Conservation (phyloP, 2,888 invertebrate species). For the Andrena minutula region DNA sequence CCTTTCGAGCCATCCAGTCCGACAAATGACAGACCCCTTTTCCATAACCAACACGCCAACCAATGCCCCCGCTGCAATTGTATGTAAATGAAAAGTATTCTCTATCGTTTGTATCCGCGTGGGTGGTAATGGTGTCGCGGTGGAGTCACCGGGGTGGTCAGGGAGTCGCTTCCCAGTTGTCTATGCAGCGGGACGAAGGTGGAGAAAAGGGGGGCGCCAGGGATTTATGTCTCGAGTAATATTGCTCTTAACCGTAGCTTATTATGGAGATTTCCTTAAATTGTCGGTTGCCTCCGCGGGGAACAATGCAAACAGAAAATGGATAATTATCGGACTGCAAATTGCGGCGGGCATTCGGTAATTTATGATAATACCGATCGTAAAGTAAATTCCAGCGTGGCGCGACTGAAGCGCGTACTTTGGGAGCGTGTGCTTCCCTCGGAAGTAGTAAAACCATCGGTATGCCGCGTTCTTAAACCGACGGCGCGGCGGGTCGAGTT, state of each 20-base stretch:
- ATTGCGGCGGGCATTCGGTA: constrained; percentile 64
- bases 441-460: not conserved
- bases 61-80: constrained; percentile 73
- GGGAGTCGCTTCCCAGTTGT: constrained; percentile 34
- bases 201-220: constrained; percentile 55
- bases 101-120: constrained; percentile 65
- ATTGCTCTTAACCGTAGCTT: constrained; percentile 71
- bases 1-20: constrained; percentile 13
- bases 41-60: constrained; percentile 62
- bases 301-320: constrained; percentile 80
- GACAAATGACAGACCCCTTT: constrained; percentile 35
- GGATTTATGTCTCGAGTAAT: constrained; percentile 74
- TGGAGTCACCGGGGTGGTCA: constrained; percentile 12
- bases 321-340: constrained; percentile 77
- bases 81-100: constrained; percentile 68
- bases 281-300: constrained; percentile 69
- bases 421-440: constrained; percentile 8
- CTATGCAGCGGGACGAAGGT: constrained; percentile 56
- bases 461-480: constrained; percentile 5
- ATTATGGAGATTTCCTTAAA: constrained; percentile 78
- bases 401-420: constrained; percentile 34
- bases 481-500: not conserved
- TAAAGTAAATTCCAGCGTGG: constrained; percentile 65
- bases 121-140: constrained; percentile 36
- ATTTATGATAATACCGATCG: constrained; percentile 76